A percentile compares a stretch with the other conserved stretches of the same genome.
Evolutionary conservation across 2,113 vertebrate species (phyloP).

Genomic region (Fukomys damarensis): DNA sequence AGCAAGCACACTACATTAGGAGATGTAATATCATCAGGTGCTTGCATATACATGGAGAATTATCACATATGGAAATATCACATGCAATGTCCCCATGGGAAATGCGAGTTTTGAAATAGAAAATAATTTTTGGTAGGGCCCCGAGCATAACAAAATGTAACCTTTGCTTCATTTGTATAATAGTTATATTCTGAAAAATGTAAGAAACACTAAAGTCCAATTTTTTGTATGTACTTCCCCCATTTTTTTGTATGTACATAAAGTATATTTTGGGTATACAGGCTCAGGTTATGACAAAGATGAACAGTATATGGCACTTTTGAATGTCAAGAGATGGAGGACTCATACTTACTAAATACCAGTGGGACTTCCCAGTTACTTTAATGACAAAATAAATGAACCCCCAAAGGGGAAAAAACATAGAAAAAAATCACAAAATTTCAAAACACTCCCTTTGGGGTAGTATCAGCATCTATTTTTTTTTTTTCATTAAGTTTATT

Average conservation of each 20-base stretch:
- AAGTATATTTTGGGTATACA: not conserved
- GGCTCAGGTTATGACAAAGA: not conserved
- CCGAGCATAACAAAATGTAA: not conserved
- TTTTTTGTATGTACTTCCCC: too few relatives aligned
- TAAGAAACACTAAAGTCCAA: not conserved
- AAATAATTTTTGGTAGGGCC: not conserved
- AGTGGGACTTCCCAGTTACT: not conserved
- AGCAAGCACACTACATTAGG: not conserved
- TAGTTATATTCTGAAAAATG: not conserved
- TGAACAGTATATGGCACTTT: not conserved
- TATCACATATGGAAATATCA: not conserved
- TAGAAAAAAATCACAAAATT: not conserved
- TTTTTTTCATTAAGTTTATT: too few relatives aligned
- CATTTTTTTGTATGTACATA: not conserved
- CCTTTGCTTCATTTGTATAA: not conserved
- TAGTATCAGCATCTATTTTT: too few relatives aligned
- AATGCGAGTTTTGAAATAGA: constrained; percentile 8
- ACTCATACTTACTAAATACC: not conserved
- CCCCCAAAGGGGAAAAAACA: not conserved
- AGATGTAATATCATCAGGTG: not conserved
- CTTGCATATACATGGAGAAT: not conserved
- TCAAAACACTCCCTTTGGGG: not conserved
- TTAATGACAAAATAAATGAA: not conserved
- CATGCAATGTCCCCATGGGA: not conserved
- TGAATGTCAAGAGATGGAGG: not conserved